Evolutionary conservation across 2,797 vertebrate species (phyloP).

Genomic region (Threskiornis aethiopicus): DNA sequence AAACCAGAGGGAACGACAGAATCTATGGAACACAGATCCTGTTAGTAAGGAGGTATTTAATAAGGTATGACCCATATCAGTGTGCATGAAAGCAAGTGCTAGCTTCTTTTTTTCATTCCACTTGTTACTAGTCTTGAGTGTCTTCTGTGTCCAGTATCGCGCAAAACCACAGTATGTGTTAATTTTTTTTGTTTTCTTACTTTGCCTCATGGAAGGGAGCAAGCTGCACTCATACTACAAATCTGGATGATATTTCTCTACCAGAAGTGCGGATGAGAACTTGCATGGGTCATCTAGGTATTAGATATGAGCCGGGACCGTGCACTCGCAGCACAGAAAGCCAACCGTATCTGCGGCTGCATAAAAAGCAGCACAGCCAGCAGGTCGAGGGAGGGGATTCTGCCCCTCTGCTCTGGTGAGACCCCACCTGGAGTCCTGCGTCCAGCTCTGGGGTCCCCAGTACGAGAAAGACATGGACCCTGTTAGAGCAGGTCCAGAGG

Average conservation of each 20-base stretch:
- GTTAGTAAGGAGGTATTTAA: slow-evolving; percentile 92
- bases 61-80: slow-evolving; percentile 78
- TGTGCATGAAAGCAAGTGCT: background rate
- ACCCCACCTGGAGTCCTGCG: rapidly evolving
- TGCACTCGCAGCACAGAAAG: background rate
- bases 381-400: background rate
- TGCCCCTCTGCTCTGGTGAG: background rate
- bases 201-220: background rate
- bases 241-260: background rate
- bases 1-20: slow-evolving; percentile 81
- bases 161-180: background rate
- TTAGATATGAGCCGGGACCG: background rate
- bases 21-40: slow-evolving; percentile 80
- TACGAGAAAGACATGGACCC: background rate
- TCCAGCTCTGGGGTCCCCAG: background rate
- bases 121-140: background rate
- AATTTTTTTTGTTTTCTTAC: background rate
- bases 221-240: background rate
- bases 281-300: background rate
- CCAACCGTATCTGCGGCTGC: background rate
- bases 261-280: background rate
- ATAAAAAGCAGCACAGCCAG: background rate
- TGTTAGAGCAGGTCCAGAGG: background rate
- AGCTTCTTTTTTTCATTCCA: background rate
- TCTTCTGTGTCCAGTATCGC: background rate